A percentile compares a stretch with the other conserved stretches of the same genome.
phyloP scores from a whole-genome alignment of 2,113 vertebrate species.

The Urocynchramus pylzowi region DNA sequence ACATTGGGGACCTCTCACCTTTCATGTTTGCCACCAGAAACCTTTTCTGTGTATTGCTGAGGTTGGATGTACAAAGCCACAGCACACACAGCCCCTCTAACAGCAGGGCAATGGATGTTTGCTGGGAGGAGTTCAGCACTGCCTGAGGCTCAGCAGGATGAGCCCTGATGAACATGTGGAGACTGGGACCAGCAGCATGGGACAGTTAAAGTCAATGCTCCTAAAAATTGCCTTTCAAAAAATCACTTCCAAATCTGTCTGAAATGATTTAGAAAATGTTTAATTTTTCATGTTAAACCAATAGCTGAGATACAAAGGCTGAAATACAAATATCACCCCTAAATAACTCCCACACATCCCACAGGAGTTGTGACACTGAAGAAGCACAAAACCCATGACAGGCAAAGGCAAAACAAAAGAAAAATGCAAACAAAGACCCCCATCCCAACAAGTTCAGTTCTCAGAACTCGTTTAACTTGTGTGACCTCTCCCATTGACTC shows the following conservation, averaged over 20 bases:
- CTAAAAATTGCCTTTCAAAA: not conserved
- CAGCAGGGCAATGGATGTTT: not conserved
- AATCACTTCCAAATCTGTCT: not conserved
- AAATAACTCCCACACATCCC: not conserved
- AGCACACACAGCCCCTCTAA: not conserved
- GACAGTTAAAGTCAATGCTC: not conserved
- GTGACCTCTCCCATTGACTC: not conserved
- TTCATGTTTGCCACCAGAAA: not conserved
- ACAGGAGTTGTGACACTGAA: accelerated
- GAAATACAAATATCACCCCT: not conserved
- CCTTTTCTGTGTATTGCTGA: not conserved
- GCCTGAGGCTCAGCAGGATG: not conserved
- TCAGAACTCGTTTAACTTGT: not conserved
- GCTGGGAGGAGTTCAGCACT: not conserved
- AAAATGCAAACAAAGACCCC: not conserved
- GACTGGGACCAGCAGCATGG: accelerated
- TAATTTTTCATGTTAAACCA: not conserved
- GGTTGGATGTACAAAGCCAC: not conserved
- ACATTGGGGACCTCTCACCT: not conserved
- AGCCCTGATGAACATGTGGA: not conserved
- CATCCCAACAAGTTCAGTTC: not conserved
- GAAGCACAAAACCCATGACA: not conserved
- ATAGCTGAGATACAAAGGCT: not conserved
- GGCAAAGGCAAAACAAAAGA: not conserved
- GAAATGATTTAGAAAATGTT: not conserved